Evolutionary conservation across 2,888 invertebrate genomes (phyloP).

Genomic region (Epinotia bilunana): DNA sequence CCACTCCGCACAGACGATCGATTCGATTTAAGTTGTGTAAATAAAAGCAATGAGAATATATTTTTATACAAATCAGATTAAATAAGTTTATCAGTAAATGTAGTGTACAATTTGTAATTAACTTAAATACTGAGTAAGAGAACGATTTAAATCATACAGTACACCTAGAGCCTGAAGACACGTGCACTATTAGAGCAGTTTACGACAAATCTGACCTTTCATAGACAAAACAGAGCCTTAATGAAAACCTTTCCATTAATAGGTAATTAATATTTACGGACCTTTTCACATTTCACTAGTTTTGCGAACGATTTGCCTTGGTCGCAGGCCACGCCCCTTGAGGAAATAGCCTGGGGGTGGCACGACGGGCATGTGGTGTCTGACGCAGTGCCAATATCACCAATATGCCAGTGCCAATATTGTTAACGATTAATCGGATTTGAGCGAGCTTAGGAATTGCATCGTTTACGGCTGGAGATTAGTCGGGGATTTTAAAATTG

Average conservation of each 20-base stretch:
- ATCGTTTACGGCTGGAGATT: constrained; percentile 13
- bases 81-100: background rate
- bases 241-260: constrained; percentile 5
- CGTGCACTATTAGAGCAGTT: background rate
- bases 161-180: background rate
- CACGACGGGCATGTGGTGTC: constrained; percentile 19
- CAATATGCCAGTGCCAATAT: constrained; percentile 23
- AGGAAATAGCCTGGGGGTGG: constrained; percentile 35
- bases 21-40: too few relatives aligned
- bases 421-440: constrained; percentile 26
- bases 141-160: background rate
- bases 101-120: background rate
- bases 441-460: constrained; percentile 23
- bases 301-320: background rate
- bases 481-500: constrained; percentile 6
- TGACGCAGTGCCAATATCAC: constrained; percentile 18
- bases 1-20: too few relatives aligned
- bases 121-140: background rate
- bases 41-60: too few relatives aligned
- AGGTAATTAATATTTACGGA: constrained; percentile 21
- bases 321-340: constrained; percentile 28
- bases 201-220: constrained; percentile 13
- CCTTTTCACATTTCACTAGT: constrained; percentile 17
- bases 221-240: constrained; percentile 4
- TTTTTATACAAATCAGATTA: background rate